phyloP scores from a whole-genome alignment of 1,140 invertebrate species.

The Camponotus pennsylvanicus region DNA sequence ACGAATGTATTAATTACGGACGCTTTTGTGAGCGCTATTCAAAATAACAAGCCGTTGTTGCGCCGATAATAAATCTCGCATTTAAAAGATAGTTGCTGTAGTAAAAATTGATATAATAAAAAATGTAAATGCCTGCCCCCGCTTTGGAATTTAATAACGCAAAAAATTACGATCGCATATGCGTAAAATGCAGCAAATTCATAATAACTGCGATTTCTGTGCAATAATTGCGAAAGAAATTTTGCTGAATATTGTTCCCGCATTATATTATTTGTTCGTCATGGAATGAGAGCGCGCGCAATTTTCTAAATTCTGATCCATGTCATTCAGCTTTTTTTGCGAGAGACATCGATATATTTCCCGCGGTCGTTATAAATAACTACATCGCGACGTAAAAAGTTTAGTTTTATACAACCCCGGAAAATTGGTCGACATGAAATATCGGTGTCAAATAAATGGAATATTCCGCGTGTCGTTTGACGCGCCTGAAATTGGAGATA shows the following conservation, averaged over 20 bases:
- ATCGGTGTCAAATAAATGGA: slow-evolving; percentile 54
- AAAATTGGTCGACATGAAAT: slow-evolving; percentile 55
- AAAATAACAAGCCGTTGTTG: slow-evolving; percentile 24
- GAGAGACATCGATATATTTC: neutral
- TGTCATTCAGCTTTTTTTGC: neutral
- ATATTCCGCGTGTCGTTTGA: slow-evolving; percentile 53
- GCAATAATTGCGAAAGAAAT: slow-evolving; percentile 28
- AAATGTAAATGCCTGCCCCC: neutral
- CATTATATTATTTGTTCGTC: neutral
- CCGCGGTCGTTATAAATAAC: slow-evolving; percentile 41
- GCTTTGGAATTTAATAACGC: slow-evolving; percentile 30
- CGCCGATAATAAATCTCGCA: neutral
- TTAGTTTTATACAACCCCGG: slow-evolving; percentile 46
- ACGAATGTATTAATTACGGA: slow-evolving; percentile 37
- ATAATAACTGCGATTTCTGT: slow-evolving; percentile 6
- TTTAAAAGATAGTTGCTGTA: neutral
- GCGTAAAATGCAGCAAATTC: slow-evolving; percentile 8
- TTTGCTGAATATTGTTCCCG: neutral
- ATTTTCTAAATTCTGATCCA: slow-evolving; percentile 26
- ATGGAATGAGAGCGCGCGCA: slow-evolving; percentile 1
- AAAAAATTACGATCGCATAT: neutral
- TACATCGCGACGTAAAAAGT: slow-evolving; percentile 35
- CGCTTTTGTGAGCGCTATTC: neutral
- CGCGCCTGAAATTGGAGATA: slow-evolving; percentile 38
- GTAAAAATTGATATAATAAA: slow-evolving; percentile 8